phyloP scores from a whole-genome alignment of 2,888 invertebrate species.

The Polyommatus iphigenia region DNA sequence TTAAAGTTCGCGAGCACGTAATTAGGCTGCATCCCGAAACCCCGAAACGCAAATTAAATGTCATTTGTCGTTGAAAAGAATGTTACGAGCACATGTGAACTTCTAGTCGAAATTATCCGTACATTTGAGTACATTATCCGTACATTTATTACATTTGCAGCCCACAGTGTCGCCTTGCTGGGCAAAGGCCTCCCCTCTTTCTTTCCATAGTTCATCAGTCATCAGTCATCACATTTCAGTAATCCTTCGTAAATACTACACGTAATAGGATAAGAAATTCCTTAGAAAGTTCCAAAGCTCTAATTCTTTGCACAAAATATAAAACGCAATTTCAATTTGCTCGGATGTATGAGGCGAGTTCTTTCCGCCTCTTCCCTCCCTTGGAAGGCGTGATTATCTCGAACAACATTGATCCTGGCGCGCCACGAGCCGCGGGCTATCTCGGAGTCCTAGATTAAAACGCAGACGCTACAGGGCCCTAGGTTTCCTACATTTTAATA shows the following conservation, averaged over 20 bases:
- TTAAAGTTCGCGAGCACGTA: not conserved
- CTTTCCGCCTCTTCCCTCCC: not conserved
- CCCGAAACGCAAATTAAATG: not conserved
- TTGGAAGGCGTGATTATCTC: slow-evolving; percentile 19
- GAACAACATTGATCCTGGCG: slow-evolving; percentile 25
- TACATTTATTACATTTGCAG: not conserved
- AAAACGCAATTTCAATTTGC: not conserved
- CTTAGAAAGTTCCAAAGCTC: not conserved
- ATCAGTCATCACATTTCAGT: too few species aligned
- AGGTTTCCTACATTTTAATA: not conserved
- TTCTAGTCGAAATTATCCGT: not conserved
- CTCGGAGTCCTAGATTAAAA: slow-evolving; percentile 24
- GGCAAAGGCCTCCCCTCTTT: too few species aligned
- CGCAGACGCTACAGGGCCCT: not conserved
- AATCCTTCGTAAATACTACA: too few species aligned
- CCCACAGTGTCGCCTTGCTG: too few species aligned
- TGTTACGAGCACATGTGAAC: not conserved
- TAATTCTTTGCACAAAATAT: not conserved
- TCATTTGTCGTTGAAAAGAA: not conserved
- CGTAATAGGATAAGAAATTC: not conserved
- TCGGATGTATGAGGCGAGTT: not conserved
- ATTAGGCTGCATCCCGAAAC: not conserved
- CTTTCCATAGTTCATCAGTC: too few species aligned
- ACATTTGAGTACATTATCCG: not conserved
- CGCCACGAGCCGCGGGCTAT: slow-evolving; percentile 18